Base-by-base conservation (phyloP, 2,113 vertebrate genomes). In the Vidua chalybeata region DNA sequence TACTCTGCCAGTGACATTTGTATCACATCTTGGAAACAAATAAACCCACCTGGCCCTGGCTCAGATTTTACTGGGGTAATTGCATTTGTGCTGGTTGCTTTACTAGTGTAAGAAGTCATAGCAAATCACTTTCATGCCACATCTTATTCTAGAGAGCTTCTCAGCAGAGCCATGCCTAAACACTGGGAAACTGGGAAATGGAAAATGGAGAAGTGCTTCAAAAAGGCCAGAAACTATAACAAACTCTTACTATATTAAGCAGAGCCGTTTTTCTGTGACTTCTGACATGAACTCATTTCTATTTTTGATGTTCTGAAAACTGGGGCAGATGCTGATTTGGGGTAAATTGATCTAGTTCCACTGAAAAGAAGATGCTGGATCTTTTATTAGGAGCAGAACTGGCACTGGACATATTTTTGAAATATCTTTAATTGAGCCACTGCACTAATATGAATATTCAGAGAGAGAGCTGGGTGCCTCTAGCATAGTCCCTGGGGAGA, bases 251-350 rank as follows among this genome's bases (percentile, higher is more conserved):
- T 89, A 86, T 89, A 72, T 93, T 93, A 92, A 92, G 86, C 69
- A 78, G 33, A 84, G 54, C 49, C 19, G 39, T 89, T 94, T 93
- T 94, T 84, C 58, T 62, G 33, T 67, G 69, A 68, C 69, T 90
- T 92, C 41, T 90, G 72, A 82, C 73, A 23, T 86, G 88, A 94
- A 95, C 86, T 88, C 31, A 0, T 94, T 97, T 96, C 92, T 94
- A 89, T 96, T 96, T 84, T 73, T 72, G 87, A 78, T 96, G 64
- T 59, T 87, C 61, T 59, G 52, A 77, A 95, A 96, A 94, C 73
- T 92, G 92, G 93, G 90, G 83, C 94, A 94, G 54, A 28, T 93
- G 37, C 64, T 1, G 1, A 79, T 89, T 90, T 86, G 66, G 69
- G 73, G 83, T 92, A 88, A 56, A 84, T 78, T 67, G 76, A 54